These are phyloP conservation scores for Iselma pallidipennis DNA, from an alignment of 2,888 invertebrate genomes.

Conservation along the genomic window DNA sequence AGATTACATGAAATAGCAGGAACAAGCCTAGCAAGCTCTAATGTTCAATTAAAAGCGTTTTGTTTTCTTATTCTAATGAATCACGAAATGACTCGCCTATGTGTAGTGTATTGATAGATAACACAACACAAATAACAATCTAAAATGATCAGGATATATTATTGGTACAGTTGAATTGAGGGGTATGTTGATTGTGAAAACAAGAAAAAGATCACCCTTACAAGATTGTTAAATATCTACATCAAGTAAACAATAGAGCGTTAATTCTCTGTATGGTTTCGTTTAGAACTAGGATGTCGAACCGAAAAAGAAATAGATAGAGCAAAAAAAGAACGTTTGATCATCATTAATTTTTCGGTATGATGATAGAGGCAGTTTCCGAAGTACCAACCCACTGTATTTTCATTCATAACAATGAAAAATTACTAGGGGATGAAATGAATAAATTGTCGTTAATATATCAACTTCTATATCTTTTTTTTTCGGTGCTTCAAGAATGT, in stretches of 20 bases:
- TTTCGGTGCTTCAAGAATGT: too few relatives aligned
- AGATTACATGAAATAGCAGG: too few relatives aligned
- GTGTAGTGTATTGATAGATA: too few relatives aligned
- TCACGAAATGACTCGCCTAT: too few relatives aligned
- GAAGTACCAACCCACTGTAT: slow-evolving; percentile 10
- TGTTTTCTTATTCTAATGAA: too few relatives aligned
- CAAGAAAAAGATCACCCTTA: slow-evolving; percentile 9
- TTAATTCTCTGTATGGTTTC: slow-evolving; percentile 18
- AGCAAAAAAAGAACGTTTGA: background rate
- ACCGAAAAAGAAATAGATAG: too few relatives aligned
- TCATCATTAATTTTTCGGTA: slow-evolving; percentile 19
- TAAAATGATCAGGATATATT: too few relatives aligned
- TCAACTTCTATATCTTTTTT: background rate
- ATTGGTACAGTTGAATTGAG: slow-evolving; percentile 1
- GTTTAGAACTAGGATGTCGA: background rate
- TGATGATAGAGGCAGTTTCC: slow-evolving; percentile 11
- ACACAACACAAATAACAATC: background rate
- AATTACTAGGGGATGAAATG: slow-evolving; percentile 6
- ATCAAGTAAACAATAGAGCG: slow-evolving; percentile 20
- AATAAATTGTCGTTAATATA: background rate
- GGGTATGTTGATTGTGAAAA: slow-evolving; percentile 2
- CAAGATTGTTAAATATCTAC: slow-evolving; percentile 3
- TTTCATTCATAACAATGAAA: slow-evolving; percentile 21
- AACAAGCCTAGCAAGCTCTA: too few relatives aligned
- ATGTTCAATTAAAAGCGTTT: too few relatives aligned